Evolutionary conservation across 2,888 invertebrate species (phyloP).

Genomic region (Erebia palarica): DNA sequence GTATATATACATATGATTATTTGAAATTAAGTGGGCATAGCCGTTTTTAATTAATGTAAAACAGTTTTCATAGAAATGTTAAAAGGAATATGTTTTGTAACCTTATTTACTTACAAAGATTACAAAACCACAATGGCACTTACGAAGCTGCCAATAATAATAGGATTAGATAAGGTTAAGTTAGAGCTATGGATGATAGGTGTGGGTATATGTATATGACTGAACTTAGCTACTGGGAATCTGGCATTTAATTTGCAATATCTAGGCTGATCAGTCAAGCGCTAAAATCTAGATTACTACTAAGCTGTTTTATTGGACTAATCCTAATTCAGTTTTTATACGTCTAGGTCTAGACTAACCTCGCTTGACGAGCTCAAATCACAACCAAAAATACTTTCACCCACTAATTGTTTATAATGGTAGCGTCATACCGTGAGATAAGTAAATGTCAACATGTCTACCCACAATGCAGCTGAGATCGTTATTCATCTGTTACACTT

Average conservation of each 20-base stretch:
- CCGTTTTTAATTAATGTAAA: too few relatives aligned
- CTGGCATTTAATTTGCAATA: constrained; percentile 77
- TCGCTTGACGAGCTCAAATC: constrained; percentile 57
- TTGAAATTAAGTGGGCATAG: too few relatives aligned
- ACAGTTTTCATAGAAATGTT: background rate
- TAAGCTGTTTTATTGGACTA: constrained; percentile 75
- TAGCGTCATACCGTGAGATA: constrained; percentile 63
- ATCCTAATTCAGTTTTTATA: constrained; percentile 78
- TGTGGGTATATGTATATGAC: constrained; percentile 43
- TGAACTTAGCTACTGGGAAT: constrained; percentile 73
- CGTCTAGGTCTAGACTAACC: constrained; percentile 59
- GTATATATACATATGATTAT: background rate
- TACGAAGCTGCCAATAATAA: constrained; percentile 38
- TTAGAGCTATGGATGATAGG: constrained; percentile 39
- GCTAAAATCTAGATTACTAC: constrained; percentile 76
- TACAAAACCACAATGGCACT: constrained; percentile 8
- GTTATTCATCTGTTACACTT: constrained; percentile 54
- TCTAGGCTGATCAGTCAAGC: constrained; percentile 76
- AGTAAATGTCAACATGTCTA: constrained; percentile 74
- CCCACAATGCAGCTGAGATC: constrained; percentile 60
- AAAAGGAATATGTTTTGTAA: constrained; percentile 18
- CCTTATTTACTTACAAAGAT: constrained; percentile 19
- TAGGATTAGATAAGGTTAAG: constrained; percentile 47
- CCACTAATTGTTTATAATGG: constrained; percentile 68
- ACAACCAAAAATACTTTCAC: constrained; percentile 69